These are phyloP conservation scores for Panzeria rudis DNA, from an alignment of 2,888 invertebrate genomes.

Conservation along the genomic window DNA sequence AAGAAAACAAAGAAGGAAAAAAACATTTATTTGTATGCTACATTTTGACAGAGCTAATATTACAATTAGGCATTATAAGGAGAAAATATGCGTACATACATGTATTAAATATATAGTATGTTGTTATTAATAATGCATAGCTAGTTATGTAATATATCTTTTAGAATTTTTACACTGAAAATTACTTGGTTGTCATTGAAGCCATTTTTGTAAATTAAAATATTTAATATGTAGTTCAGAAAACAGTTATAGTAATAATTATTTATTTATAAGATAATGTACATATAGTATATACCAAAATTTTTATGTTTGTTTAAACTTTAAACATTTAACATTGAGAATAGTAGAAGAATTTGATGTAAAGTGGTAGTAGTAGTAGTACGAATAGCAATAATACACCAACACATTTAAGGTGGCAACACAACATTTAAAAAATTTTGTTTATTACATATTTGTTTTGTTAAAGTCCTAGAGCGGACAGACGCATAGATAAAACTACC, in stretches of 20 bases:
- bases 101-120: conserved; percentile 9
- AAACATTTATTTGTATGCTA: not conserved
- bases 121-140: conserved; percentile 12
- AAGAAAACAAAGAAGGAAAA: not conserved
- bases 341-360: conserved; percentile 49
- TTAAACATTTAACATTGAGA: conserved; percentile 67
- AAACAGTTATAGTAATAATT: conserved; percentile 2
- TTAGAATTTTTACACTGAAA: conserved; percentile 55
- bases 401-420: conserved; percentile 71
- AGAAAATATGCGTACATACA: conserved; percentile 10
- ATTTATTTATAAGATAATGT: conserved; percentile 18
- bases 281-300: conserved; percentile 39
- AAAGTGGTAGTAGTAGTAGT: conserved; percentile 35
- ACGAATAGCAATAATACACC: conserved; percentile 65
- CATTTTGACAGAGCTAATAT: not conserved
- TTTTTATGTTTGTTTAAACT: conserved; percentile 51
- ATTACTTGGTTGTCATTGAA: conserved; percentile 21
- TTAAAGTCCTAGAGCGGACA: conserved; percentile 36
- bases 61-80: no score
- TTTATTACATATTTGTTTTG: conserved; percentile 34
- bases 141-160: not conserved
- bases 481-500: conserved; percentile 44
- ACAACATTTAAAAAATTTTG: conserved; percentile 71
- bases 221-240: conserved; percentile 25
- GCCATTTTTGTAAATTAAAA: conserved; percentile 25